A percentile compares a stretch with the other conserved stretches of the same genome.
These are phyloP conservation scores for Rhagophthalmus giganteus DNA, from an alignment of 2,888 invertebrate genomes.

Conservation along the genomic window DNA sequence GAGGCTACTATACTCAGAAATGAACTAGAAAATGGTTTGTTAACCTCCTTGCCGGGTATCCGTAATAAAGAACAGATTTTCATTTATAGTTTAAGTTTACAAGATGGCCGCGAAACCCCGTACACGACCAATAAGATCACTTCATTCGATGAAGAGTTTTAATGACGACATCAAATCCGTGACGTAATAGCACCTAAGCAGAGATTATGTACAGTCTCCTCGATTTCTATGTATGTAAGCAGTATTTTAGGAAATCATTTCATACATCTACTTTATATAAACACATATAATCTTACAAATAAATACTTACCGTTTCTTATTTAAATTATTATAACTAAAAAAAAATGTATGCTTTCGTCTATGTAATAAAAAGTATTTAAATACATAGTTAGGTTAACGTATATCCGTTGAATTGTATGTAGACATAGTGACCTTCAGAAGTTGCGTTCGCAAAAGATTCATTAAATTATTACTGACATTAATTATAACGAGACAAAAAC, in stretches of 20 bases:
- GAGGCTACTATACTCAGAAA: slow-evolving; percentile 33
- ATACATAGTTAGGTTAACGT: too few species aligned
- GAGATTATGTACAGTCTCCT: slow-evolving; percentile 55
- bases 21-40: slow-evolving; percentile 47
- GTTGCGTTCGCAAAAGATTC: too few species aligned
- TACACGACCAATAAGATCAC: slow-evolving; percentile 52
- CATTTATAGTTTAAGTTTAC: slow-evolving; percentile 63
- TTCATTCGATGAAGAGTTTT: slow-evolving; percentile 46
- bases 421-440: too few species aligned
- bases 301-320: too few species aligned
- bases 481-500: too few species aligned
- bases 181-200: slow-evolving; percentile 51
- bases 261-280: slow-evolving; percentile 10
- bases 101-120: slow-evolving; percentile 64
- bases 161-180: slow-evolving; percentile 54
- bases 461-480: too few species aligned
- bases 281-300: too few species aligned
- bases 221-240: too few species aligned
- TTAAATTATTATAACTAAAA: too few species aligned
- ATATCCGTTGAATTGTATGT: too few species aligned
- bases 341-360: too few species aligned
- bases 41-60: slow-evolving; percentile 61
- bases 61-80: slow-evolving; percentile 44
- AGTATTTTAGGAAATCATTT: slow-evolving; percentile 34
- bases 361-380: too few species aligned